phyloP scores from a whole-genome alignment of 2,797 vertebrate species.

The Peromyscus nudipes region DNA sequence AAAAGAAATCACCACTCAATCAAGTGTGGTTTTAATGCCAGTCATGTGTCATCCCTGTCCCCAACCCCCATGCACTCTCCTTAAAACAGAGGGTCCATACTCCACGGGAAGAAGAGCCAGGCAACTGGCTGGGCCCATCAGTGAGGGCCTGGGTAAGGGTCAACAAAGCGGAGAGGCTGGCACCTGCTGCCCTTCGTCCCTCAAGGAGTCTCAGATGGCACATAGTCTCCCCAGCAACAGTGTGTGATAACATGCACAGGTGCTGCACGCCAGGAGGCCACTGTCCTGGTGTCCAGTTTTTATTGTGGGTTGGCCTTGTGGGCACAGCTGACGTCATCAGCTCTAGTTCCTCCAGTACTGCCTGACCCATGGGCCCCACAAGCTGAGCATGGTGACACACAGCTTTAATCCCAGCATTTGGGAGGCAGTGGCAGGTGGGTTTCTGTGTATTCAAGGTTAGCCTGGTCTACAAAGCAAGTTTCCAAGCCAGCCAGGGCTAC shows the following conservation, averaged over 20 bases:
- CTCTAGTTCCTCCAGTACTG: background rate
- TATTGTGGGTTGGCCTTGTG: background rate
- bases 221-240: background rate
- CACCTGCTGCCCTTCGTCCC: background rate
- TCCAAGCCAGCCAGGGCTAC: background rate
- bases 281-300: background rate
- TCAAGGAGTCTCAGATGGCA: background rate
- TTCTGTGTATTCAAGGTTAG: background rate
- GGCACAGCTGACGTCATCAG: background rate
- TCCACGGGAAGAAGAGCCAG: background rate
- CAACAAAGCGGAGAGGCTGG: background rate
- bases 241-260: background rate
- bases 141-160: too few relatives aligned
- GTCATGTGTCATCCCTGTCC: background rate
- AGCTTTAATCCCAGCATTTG: background rate
- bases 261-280: background rate
- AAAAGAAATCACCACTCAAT: background rate
- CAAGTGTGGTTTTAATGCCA: background rate
- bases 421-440: background rate
- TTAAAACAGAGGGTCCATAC: background rate
- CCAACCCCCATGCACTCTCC: background rate
- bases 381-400: background rate
- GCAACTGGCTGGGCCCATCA: background rate
- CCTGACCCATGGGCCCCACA: background rate
- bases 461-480: too few relatives aligned